These are phyloP conservation scores for Lysandra coridon DNA, from an alignment of 2,888 invertebrate species.

Conservation along the genomic window DNA sequence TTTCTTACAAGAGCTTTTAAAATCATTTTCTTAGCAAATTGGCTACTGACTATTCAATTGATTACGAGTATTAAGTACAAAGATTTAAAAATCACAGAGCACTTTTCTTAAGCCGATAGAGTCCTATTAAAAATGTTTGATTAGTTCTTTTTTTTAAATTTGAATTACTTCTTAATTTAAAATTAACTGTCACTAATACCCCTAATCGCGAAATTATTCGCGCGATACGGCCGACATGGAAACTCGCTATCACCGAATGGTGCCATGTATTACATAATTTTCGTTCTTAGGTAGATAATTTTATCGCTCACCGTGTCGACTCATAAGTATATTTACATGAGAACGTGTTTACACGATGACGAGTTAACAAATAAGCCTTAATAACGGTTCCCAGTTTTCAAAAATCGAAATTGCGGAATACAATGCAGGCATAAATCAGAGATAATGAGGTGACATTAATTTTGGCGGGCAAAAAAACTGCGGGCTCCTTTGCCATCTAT, in stretches of 20 bases:
- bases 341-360: constrained; percentile 28
- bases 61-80: too few relatives aligned
- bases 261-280: constrained; percentile 64
- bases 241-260: constrained; percentile 59
- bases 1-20: neutral
- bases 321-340: constrained; percentile 37
- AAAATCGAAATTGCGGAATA: constrained; percentile 34
- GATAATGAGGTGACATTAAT: constrained; percentile 42
- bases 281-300: constrained; percentile 54
- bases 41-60: too few relatives aligned
- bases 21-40: neutral
- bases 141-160: neutral
- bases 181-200: constrained; percentile 4
- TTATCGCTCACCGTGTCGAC: constrained; percentile 54
- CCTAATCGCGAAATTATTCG: constrained; percentile 33
- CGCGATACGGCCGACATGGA: constrained; percentile 52
- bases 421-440: constrained; percentile 40
- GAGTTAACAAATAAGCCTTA: constrained; percentile 33
- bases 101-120: neutral
- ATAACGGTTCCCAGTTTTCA: constrained; percentile 24
- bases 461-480: constrained; percentile 41
- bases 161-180: constrained; percentile 10
- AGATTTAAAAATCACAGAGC: neutral
- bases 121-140: neutral
- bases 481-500: constrained; percentile 49